These are phyloP conservation scores for Trematocara variabile DNA, from an alignment of 2,113 vertebrate genomes.

Conservation along the genomic window DNA sequence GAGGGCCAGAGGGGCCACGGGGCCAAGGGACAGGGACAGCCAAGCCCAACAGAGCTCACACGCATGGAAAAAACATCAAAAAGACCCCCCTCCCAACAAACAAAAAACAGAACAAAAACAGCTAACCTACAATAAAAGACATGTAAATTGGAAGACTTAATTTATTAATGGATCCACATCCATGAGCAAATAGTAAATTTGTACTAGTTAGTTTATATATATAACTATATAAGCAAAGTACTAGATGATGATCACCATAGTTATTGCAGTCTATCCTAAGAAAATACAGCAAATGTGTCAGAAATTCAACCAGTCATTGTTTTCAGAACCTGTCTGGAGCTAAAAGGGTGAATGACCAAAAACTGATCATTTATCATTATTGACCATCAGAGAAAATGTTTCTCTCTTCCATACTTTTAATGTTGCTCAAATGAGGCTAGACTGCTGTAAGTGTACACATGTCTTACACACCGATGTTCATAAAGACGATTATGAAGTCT, in stretches of 20 bases:
- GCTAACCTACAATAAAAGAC: neutral
- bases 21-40: slow-evolving; percentile 52
- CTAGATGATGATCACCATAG: neutral
- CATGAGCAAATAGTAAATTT: neutral
- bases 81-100: neutral
- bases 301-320: neutral
- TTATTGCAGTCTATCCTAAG: neutral
- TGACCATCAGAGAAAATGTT: neutral
- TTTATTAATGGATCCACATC: neutral
- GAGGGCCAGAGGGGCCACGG: slow-evolving; percentile 58
- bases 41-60: slow-evolving; percentile 33
- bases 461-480: neutral
- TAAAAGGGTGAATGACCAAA: neutral
- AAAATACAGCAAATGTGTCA: neutral
- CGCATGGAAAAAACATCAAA: neutral
- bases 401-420: neutral
- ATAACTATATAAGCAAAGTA: neutral
- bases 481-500: neutral
- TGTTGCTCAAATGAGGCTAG: neutral
- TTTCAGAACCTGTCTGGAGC: neutral
- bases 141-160: neutral
- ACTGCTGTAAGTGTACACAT: neutral
- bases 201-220: neutral
- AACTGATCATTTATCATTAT: neutral
- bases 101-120: neutral